Evolutionary conservation across 2,113 vertebrate genomes (phyloP).

Genomic region (Labeo catla): DNA sequence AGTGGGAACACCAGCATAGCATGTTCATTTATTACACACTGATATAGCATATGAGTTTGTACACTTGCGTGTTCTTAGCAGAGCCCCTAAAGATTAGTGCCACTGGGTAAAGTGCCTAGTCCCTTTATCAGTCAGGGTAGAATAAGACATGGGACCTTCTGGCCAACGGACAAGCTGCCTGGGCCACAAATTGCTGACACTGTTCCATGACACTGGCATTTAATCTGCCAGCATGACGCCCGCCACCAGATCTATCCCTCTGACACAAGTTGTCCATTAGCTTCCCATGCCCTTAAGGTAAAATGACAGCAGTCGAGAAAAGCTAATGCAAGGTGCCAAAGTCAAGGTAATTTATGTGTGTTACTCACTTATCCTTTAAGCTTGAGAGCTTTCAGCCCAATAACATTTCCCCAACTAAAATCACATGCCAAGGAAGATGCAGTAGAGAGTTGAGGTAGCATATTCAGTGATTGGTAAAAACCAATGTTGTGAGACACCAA

Average conservation of each 20-base stretch:
- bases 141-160: neutral
- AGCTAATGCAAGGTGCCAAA: conserved; percentile 38
- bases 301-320: conserved; percentile 18
- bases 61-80: neutral
- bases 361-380: conserved; percentile 42
- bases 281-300: conserved; percentile 40
- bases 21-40: neutral
- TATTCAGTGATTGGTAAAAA: conserved; percentile 11
- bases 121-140: neutral
- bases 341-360: conserved; percentile 35
- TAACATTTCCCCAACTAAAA: conserved; percentile 29
- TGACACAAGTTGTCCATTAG: conserved; percentile 47
- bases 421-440: conserved; percentile 14
- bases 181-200: conserved; percentile 43
- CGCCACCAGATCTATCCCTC: conserved; percentile 9
- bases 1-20: neutral
- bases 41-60: neutral
- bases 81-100: neutral
- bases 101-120: neutral
- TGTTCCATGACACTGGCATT: conserved; percentile 43
- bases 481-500: neutral
- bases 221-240: conserved; percentile 26
- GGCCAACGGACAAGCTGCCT: conserved; percentile 19
- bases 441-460: neutral
- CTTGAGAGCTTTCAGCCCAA: conserved; percentile 27